Evolutionary conservation across 1,140 invertebrate species (phyloP).

Genomic region (Drosophila nannoptera): DNA sequence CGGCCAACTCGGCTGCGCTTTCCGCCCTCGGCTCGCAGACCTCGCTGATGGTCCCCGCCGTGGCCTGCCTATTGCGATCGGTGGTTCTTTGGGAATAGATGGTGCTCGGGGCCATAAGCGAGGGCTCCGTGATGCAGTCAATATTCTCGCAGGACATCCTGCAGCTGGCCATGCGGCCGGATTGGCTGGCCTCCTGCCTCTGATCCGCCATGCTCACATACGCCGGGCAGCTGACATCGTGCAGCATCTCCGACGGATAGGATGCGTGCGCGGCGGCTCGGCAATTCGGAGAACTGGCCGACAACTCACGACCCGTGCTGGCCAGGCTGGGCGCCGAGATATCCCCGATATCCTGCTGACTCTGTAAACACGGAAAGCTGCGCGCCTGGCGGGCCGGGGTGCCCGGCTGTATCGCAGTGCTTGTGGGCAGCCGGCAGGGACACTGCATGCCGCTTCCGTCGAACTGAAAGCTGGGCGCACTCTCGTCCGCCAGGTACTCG

Average conservation of each 20-base stretch:
- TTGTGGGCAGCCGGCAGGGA: background rate
- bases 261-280: slow-evolving; percentile 4
- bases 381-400: background rate
- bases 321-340: slow-evolving; percentile 22
- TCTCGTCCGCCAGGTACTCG: slow-evolving; percentile 26
- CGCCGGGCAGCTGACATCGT: slow-evolving; percentile 29
- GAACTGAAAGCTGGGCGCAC: slow-evolving; percentile 5
- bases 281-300: background rate
- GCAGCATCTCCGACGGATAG: slow-evolving; percentile 19
- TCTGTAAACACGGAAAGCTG: slow-evolving; percentile 25
- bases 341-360: slow-evolving; percentile 24
- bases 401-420: slow-evolving; percentile 13
- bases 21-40: no score
- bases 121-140: slow-evolving; percentile 17
- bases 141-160: slow-evolving; percentile 17
- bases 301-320: background rate
- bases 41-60: no score
- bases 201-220: background rate
- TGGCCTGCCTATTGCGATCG: background rate
- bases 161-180: background rate
- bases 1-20: no score
- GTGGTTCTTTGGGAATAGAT: background rate
- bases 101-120: background rate
- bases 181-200: background rate
- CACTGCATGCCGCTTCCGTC: no score